Evolutionary conservation across 2,888 invertebrate species (phyloP).

Genomic region (Drosophila tripunctata): DNA sequence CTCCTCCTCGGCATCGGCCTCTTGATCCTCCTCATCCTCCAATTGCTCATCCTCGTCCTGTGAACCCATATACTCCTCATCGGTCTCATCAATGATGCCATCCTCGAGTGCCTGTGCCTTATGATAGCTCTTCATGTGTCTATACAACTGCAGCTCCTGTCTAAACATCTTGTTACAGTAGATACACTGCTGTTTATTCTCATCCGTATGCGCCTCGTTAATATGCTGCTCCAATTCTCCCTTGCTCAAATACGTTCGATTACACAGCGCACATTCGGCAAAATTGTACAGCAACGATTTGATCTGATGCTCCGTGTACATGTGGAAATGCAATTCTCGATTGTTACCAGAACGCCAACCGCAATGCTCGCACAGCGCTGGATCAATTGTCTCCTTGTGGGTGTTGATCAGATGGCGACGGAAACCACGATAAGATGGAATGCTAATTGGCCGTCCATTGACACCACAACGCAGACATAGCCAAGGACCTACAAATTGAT

Average conservation of each 20-base stretch:
- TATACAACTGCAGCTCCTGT: conserved; percentile 88
- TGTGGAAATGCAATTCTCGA: conserved; percentile 90
- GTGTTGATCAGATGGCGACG: conserved; percentile 92
- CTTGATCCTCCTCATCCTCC: conserved; percentile 68
- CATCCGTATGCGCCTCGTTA: conserved; percentile 84
- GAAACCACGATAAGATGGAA: conserved; percentile 91
- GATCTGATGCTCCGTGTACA: conserved; percentile 91
- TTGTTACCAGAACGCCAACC: conserved; percentile 90
- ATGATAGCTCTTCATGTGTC: conserved; percentile 89
- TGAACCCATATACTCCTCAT: conserved; percentile 84
- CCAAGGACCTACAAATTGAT: conserved; percentile 90
- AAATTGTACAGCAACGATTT: conserved; percentile 89
- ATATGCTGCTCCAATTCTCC: conserved; percentile 89
- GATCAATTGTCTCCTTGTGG: conserved; percentile 91
- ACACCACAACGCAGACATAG: conserved; percentile 91
- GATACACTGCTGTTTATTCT: conserved; percentile 87
- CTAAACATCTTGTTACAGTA: conserved; percentile 91
- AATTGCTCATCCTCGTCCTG: conserved; percentile 73
- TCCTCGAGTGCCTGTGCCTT: conserved; percentile 87
- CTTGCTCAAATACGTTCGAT: conserved; percentile 89
- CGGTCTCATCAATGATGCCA: conserved; percentile 87
- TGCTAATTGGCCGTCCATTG: conserved; percentile 88
- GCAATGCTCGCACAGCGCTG: conserved; percentile 92
- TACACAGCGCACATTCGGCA: conserved; percentile 92
- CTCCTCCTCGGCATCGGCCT: conserved; percentile 60